Percentiles rank a stretch among this genome's conserved stretches.
These are phyloP conservation scores for Xiphorhynchus erythropygius DNA, from an alignment of 2,797 vertebrate genomes.

Conservation along the genomic window DNA sequence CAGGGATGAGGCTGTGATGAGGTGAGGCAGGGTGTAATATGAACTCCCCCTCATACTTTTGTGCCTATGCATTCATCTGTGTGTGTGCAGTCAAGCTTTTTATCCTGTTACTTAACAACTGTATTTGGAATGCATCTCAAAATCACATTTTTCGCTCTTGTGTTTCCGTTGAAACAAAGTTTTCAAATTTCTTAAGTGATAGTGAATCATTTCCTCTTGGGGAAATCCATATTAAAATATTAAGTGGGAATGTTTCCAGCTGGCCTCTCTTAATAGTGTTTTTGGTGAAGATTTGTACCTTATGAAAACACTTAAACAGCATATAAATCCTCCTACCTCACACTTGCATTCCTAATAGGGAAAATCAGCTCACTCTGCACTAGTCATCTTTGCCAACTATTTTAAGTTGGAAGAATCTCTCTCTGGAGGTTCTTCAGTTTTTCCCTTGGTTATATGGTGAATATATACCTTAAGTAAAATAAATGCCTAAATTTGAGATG, in stretches of 20 bases:
- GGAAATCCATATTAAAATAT: slow-evolving; percentile 50
- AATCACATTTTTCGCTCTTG: neutral
- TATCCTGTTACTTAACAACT: neutral
- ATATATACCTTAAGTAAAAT: neutral
- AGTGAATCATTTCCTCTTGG: slow-evolving; percentile 15
- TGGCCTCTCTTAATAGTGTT: slow-evolving; percentile 34
- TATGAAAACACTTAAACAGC: slow-evolving; percentile 41
- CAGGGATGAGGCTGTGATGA: neutral
- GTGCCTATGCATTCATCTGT: neutral
- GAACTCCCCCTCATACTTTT: neutral
- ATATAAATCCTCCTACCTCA: slow-evolving; percentile 37
- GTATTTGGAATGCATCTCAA: neutral
- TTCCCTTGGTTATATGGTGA: neutral
- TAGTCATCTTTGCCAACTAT: neutral
- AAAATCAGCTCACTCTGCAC: slow-evolving; percentile 1
- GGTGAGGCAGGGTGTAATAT: rapidly evolving
- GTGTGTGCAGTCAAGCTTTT: neutral
- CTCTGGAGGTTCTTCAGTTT: neutral
- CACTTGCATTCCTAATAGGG: neutral
- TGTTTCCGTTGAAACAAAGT: slow-evolving; percentile 1
- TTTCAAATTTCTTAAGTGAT: neutral
- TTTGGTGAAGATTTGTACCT: slow-evolving; percentile 39
- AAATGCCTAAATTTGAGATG: neutral
- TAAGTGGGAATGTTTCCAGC: slow-evolving; percentile 48
- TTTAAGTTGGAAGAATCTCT: neutral